Percentiles rank a stretch among this genome's conserved stretches.
Conservation (phyloP, 1,140 invertebrate genomes). For the Littorina saxatilis region DNA sequence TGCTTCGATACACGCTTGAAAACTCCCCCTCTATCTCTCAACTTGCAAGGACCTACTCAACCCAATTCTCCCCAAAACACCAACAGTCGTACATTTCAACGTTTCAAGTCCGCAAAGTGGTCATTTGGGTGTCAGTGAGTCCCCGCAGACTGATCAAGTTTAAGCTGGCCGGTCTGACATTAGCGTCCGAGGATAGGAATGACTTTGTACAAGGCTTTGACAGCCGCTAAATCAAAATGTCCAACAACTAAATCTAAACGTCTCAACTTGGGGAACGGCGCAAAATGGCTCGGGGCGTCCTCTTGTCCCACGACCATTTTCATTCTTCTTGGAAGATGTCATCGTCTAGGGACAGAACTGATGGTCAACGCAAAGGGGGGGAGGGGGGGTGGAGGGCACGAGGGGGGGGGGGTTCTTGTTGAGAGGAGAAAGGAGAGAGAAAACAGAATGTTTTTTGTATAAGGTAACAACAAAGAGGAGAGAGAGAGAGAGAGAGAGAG, state of each 20-base stretch:
- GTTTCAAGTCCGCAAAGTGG: too few relatives aligned
- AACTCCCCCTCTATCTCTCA: too few relatives aligned
- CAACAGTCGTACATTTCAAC: too few relatives aligned
- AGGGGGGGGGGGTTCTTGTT: neutral
- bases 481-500: neutral
- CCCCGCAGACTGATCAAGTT: too few relatives aligned
- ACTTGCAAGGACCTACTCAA: too few relatives aligned
- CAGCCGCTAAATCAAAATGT: conserved; percentile 22
- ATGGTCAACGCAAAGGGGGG: neutral
- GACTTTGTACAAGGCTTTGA: conserved; percentile 17
- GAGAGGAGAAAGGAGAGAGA: neutral
- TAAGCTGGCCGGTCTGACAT: neutral
- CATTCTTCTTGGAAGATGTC: too few relatives aligned
- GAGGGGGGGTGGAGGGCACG: neutral
- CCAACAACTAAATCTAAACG: conserved; percentile 1
- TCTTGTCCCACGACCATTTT: too few relatives aligned
- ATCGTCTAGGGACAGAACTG: neutral
- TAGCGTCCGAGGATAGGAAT: neutral
- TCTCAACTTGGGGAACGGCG: neutral
- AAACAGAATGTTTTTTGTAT: neutral
- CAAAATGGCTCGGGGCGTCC: too few relatives aligned
- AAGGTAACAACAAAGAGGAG: too few relatives aligned
- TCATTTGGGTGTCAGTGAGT: too few relatives aligned
- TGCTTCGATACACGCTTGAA: too few relatives aligned
- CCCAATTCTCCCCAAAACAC: too few relatives aligned